Evolutionary conservation across 2,113 vertebrate species (phyloP), one percentile per base, ranked within the genome.

Genomic region (Trinectes maculatus): DNA sequence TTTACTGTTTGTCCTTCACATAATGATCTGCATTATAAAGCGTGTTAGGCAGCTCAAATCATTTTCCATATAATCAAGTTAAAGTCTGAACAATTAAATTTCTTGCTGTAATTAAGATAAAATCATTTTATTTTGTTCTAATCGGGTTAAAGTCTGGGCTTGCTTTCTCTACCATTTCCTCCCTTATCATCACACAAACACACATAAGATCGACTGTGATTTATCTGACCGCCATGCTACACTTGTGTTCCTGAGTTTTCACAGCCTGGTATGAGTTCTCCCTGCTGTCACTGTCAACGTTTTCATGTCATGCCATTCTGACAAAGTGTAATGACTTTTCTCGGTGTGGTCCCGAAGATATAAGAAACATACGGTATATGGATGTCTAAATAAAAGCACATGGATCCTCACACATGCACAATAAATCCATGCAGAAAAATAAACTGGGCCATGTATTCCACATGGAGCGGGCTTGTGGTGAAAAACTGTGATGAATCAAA

Each of bases 401-500:
- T 29, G 42, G 18, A 43, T 19, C 11, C 16, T 16, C 29, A 22
- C 44, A 44, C 5, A 59, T 8, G 51, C 18, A 36, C n/a, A 61
- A 31, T 12, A 37, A 36, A 47, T 42, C 8, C 33, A 31, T 1
- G 5, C 22, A 33, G 34, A 22, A 13, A 28, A 61, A 67, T n/a
- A n/a, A 87, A 72, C 47, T 89, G 77, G 82, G 84, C 47, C 85
- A 80, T 58, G 58, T 71, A 79, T 81, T 82, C 85, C 81, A 66
- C 53, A 37, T 56, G 88, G 83, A 85, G 68, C 16, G 0, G 19
- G 65, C 48, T 71, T 18, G 70, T 31, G 18, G 62, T 69, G 54
- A 79, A 80, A 78, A 87, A 77, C 25, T 65, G 82, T 68, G 49
- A 80, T 85, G 60, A 85, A 85, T 83, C 85, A 86, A 80, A 67